A percentile compares a stretch with the other conserved stretches of the same genome.
Conservation (phyloP, 1,140 invertebrate species). For the Diachasma alloeum region DNA sequence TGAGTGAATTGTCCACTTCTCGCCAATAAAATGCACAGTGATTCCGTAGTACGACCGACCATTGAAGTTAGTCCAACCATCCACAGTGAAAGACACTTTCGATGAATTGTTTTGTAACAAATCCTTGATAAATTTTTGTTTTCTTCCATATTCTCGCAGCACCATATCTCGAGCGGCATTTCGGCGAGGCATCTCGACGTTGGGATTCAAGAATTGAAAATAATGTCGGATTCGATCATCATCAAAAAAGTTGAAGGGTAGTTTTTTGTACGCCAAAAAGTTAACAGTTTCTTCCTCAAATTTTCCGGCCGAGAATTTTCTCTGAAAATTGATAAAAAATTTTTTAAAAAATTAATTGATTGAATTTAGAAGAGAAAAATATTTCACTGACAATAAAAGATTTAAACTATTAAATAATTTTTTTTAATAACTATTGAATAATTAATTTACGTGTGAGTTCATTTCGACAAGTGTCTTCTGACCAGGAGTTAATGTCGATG, state of each 20-base stretch:
- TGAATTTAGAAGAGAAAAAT: not conserved
- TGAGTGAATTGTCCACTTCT: conserved; percentile 25
- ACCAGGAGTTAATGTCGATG: not conserved
- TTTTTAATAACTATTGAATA: not conserved
- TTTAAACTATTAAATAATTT: not conserved
- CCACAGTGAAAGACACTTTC: no score
- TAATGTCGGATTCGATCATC: not conserved
- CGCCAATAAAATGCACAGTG: no score
- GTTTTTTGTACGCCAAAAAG: not conserved
- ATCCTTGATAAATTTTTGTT: no score
- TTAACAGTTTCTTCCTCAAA: not conserved
- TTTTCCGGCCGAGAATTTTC: not conserved
- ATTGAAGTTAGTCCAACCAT: no score
- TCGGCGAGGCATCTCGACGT: not conserved
- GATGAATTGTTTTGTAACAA: no score
- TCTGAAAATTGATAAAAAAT: not conserved
- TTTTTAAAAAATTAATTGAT: no score
- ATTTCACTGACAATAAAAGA: no score
- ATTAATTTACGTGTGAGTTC: not conserved
- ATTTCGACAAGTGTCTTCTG: not conserved
- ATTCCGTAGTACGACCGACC: no score
- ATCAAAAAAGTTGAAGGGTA: not conserved
- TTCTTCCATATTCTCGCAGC: no score
- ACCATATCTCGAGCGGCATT: no score
- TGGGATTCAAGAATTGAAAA: not conserved